These are phyloP conservation scores for Tamias sibiricus DNA, from an alignment of 2,113 vertebrate genomes.

Conservation along the genomic window DNA sequence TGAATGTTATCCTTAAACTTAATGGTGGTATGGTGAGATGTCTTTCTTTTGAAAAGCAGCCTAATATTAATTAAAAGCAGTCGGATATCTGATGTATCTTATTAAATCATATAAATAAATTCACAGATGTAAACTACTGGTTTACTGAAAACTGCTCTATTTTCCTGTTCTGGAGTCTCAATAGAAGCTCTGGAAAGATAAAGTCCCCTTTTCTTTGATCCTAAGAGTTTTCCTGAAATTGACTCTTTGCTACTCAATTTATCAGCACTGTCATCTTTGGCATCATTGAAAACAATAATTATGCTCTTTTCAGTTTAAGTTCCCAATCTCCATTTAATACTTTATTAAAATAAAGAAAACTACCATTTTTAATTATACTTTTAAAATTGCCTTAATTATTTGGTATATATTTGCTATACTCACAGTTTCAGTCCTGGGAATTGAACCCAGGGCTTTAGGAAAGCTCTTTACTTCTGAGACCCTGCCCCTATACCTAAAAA, in stretches of 20 bases:
- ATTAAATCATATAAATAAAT: not conserved
- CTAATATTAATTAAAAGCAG: too few species aligned
- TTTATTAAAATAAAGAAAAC: slow-evolving; percentile 8
- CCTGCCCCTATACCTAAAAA: not conserved
- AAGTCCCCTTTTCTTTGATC: not conserved
- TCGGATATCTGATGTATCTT: too few species aligned
- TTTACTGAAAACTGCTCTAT: not conserved
- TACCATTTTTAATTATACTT: slow-evolving; percentile 23
- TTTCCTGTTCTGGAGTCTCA: not conserved
- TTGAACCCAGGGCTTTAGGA: not conserved
- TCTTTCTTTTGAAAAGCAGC: not conserved
- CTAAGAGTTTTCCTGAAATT: slow-evolving; percentile 25
- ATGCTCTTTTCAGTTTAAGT: not conserved
- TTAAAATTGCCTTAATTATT: slow-evolving; percentile 15
- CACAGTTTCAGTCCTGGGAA: too few species aligned
- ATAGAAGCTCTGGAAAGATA: not conserved
- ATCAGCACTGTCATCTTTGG: not conserved
- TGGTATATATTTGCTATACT: not conserved
- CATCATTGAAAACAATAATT: not conserved
- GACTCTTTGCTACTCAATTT: not conserved
- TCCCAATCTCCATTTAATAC: not conserved
- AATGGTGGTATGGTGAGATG: not conserved
- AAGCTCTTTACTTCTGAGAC: not conserved
- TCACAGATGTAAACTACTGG: slow-evolving; percentile 25
- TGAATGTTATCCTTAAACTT: not conserved